Conservation (phyloP, 2,797 vertebrate genomes). For the Peromyscus nudipes region DNA sequence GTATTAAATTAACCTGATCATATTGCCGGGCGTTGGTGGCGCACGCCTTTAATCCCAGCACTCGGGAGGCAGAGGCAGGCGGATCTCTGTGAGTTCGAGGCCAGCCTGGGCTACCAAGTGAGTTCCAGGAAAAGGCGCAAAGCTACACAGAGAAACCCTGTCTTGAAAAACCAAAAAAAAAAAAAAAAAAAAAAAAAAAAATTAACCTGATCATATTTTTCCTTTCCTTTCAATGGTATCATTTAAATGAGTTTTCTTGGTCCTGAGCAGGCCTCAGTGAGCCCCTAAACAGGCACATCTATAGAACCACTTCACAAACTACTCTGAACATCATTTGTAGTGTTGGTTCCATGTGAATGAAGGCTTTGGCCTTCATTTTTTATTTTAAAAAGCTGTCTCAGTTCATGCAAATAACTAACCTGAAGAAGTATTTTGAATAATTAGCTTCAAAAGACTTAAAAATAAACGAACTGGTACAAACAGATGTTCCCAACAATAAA, state of each 20-base stretch:
- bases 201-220: neutral
- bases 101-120: too few species aligned
- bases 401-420: slow-evolving; percentile 29
- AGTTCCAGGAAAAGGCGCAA: too few species aligned
- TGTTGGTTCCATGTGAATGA: slow-evolving; percentile 53
- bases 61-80: too few species aligned
- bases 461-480: neutral
- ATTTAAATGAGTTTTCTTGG: neutral
- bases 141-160: too few species aligned
- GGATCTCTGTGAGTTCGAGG: too few species aligned
- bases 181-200: slow-evolving; percentile 20
- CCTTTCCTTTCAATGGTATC: neutral
- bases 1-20: too few species aligned
- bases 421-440: neutral
- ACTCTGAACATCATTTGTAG: neutral
- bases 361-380: neutral
- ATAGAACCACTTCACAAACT: neutral
- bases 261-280: neutral
- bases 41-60: too few species aligned
- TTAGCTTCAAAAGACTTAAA: slow-evolving; percentile 46
- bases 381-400: neutral
- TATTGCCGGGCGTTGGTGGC: too few species aligned
- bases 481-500: slow-evolving; percentile 24
- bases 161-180: too few species aligned
- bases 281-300: neutral